Evolutionary conservation across 35 echinoderm and acorn worm genomes (phyloP).

Genomic region (Strongylocentrotus purpuratus): DNA sequence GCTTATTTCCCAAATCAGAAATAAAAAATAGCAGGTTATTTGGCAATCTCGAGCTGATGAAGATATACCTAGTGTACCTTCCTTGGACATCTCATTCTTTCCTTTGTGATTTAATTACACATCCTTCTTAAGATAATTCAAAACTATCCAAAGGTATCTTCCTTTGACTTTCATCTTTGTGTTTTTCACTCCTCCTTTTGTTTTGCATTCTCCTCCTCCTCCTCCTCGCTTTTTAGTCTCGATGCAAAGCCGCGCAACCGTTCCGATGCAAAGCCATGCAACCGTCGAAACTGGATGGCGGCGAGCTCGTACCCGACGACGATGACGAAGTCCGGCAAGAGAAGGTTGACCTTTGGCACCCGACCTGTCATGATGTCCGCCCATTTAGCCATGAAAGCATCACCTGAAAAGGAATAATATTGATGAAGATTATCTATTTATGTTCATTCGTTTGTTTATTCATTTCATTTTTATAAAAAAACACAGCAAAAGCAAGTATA

Average conservation of each 20-base stretch:
- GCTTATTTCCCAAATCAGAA: too few relatives aligned
- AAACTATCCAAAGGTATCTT: not conserved
- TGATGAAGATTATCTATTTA: not conserved
- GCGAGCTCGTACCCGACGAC: constrained; percentile 39
- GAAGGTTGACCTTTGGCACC: constrained; percentile 52
- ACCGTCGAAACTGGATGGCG: not conserved
- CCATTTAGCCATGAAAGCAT: constrained; percentile 52
- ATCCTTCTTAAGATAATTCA: not conserved
- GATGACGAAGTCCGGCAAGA: constrained; percentile 50
- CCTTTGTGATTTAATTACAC: too few relatives aligned
- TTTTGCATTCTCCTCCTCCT: not conserved
- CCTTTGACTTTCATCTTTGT: not conserved
- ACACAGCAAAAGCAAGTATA: too few relatives aligned
- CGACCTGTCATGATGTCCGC: constrained; percentile 58
- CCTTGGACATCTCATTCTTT: too few relatives aligned
- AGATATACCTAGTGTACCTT: too few relatives aligned
- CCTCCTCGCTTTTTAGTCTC: not conserved
- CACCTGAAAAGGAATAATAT: constrained; percentile 23
- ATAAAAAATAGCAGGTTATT: too few relatives aligned
- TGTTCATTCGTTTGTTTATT: too few relatives aligned
- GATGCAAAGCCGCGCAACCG: not conserved
- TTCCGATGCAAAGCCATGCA: not conserved
- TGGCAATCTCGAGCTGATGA: too few relatives aligned
- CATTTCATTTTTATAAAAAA: too few relatives aligned
- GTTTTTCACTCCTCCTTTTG: not conserved